These are phyloP conservation scores for Stenoptilia bipunctidactyla DNA, from an alignment of 2,888 invertebrate species.

Conservation along the genomic window DNA sequence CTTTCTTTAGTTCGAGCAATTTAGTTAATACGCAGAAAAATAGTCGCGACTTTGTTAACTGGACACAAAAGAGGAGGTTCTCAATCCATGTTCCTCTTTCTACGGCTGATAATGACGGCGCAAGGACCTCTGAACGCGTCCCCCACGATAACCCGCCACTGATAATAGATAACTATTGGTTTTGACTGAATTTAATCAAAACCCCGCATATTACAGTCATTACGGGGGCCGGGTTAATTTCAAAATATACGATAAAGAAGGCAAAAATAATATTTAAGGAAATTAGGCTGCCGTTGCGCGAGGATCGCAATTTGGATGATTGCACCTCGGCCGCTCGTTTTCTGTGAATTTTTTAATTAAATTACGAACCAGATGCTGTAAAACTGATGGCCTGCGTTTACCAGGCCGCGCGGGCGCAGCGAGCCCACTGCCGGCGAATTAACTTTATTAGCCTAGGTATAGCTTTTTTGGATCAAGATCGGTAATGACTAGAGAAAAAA, in stretches of 20 bases:
- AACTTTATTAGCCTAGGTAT: slow-evolving; percentile 21
- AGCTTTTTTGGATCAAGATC: no score
- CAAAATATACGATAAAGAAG: slow-evolving; percentile 61
- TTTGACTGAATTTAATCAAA: slow-evolving; percentile 64
- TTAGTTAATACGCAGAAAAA: slow-evolving; percentile 16
- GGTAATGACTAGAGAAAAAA: no score
- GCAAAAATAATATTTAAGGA: slow-evolving; percentile 62
- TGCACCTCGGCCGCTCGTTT: slow-evolving; percentile 44
- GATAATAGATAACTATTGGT: slow-evolving; percentile 65
- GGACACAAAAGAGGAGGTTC: slow-evolving; percentile 32
- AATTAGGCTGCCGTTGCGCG: slow-evolving; percentile 60
- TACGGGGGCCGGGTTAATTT: slow-evolving; percentile 52
- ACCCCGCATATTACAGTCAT: slow-evolving; percentile 53
- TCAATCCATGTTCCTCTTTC: not conserved
- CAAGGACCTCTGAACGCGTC: slow-evolving; percentile 15
- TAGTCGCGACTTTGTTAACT: slow-evolving; percentile 19
- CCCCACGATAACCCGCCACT: slow-evolving; percentile 27
- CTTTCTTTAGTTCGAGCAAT: slow-evolving; percentile 13
- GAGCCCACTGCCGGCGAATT: slow-evolving; percentile 13
- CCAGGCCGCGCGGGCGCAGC: slow-evolving; percentile 12
- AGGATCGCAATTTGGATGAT: slow-evolving; percentile 58
- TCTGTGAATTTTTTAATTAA: slow-evolving; percentile 71
- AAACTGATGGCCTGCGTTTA: slow-evolving; percentile 38
- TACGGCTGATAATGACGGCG: slow-evolving; percentile 14
- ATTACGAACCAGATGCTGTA: slow-evolving; percentile 60